Evolutionary conservation across 2,797 vertebrate species (phyloP), one percentile per base, ranked within the genome.

Genomic region (Austrolebias charrua): DNA sequence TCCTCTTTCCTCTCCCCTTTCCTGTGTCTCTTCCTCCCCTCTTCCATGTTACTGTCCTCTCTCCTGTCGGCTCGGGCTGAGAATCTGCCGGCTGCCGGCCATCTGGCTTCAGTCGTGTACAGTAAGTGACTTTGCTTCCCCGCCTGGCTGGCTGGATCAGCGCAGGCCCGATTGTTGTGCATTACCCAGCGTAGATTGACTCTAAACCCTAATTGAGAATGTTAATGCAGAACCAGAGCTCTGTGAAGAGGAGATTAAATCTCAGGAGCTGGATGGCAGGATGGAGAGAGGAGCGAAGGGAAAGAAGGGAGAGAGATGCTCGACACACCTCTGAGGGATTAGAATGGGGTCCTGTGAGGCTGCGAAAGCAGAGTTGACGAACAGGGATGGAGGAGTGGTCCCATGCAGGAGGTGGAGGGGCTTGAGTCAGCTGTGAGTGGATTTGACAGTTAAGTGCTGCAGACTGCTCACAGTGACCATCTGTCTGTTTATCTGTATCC

Each of bases 181-280:
- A 90, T 90, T 89, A 88, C 83, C 74, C 77, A 71, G 84, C 81
- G 80, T 89, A 82, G 84, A 89, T 86, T 81, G 84, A 86, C 78
- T 81, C 70, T 89, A 89, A 91, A 84, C 79, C 69, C 71, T 90
- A 92, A 92, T 90, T 90, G 87, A 88, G 86, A 87, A 78, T 66
- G 80, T 78, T 91, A 90, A 90, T 90, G 88, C 82, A 53, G 71
- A 73, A 81, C 68, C 57, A 69, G 70, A 83, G 82, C 74, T 47
- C 79, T 76, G 75, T 57, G 50, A 75, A 75, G 60, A 78, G 75
- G 56, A 71, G 81, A 83, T 79, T 91, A 90, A 90, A 86, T 89
- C 85, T 83, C 77, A 48, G 75, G 83, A 85, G 78, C 63, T 77
- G 82, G 78, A 84, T 85, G 80, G 77, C 29, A 31, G 78, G 71